Conservation (phyloP, 2,888 invertebrate species). For the Ephialtes manifestator region DNA sequence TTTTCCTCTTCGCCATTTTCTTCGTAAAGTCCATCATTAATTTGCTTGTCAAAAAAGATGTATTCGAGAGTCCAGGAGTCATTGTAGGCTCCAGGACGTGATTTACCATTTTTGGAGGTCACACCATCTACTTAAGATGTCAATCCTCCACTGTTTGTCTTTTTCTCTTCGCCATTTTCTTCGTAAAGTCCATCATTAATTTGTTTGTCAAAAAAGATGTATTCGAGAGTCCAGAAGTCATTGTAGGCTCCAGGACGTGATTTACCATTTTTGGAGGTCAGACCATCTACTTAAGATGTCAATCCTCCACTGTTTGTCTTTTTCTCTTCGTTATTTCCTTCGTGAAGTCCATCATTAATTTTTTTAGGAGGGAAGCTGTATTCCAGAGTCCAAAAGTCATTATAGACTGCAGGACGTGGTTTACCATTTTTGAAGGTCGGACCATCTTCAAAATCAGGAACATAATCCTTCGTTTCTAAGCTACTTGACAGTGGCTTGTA, state of each 20-base stretch:
- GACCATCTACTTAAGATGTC: not conserved
- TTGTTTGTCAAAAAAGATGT: conserved; percentile 77
- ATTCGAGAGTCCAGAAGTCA: no score
- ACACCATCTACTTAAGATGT: no score
- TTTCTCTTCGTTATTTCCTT: not conserved
- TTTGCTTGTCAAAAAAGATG: no score
- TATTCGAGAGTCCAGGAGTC: not conserved
- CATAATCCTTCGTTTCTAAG: conserved; percentile 71
- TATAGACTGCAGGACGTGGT: conserved; percentile 86
- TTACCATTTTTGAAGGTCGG: conserved; percentile 86
- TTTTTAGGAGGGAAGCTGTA: conserved; percentile 86
- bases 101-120: no score
- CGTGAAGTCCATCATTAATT: conserved; percentile 13
- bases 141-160: no score
- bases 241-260: no score
- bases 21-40: no score
- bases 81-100: not conserved
- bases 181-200: no score
- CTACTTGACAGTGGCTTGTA: conserved; percentile 72
- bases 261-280: conserved; percentile 67
- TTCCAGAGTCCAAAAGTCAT: conserved; percentile 87
- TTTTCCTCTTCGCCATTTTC: no score
- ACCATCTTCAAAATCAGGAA: conserved; percentile 81
- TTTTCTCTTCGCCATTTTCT: no score
- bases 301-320: not conserved